phyloP scores from a whole-genome alignment of 2,888 invertebrate species.

The Sinopyrophorus schimmeli region DNA sequence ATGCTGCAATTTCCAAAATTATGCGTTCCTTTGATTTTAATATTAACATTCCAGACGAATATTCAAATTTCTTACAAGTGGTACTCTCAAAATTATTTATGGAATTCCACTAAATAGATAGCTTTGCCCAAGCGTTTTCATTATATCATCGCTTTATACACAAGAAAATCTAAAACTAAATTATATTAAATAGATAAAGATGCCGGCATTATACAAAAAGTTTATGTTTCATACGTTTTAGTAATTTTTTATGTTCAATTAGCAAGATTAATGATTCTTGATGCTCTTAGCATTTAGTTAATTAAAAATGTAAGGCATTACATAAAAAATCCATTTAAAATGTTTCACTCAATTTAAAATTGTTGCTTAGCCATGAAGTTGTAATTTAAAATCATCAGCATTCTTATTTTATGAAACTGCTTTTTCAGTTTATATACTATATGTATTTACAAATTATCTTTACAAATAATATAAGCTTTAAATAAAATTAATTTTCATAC shows the following conservation, averaged over 20 bases:
- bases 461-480: too few relatives aligned
- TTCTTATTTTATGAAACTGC: too few relatives aligned
- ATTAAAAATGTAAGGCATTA: too few relatives aligned
- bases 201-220: background rate
- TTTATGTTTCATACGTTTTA: background rate
- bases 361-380: too few relatives aligned
- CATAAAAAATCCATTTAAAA: too few relatives aligned
- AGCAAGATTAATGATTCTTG: too few relatives aligned
- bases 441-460: too few relatives aligned
- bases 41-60: conserved; percentile 13
- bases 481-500: too few relatives aligned
- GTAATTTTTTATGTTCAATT: background rate
- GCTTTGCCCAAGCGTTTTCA: background rate
- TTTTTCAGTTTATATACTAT: too few relatives aligned
- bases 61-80: conserved; percentile 15
- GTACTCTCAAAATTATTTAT: conserved; percentile 5
- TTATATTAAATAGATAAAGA: background rate
- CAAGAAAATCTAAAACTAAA: background rate
- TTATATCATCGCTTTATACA: background rate
- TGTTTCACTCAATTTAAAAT: too few relatives aligned
- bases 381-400: too few relatives aligned
- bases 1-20: conserved; percentile 8
- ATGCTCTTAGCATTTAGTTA: too few relatives aligned
- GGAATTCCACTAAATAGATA: conserved; percentile 1
- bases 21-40: conserved; percentile 14